Percentiles rank a stretch among this genome's conserved stretches.
Evolutionary conservation across 2,888 invertebrate genomes (phyloP).

Genomic region (Dicranocentrus wangi): DNA sequence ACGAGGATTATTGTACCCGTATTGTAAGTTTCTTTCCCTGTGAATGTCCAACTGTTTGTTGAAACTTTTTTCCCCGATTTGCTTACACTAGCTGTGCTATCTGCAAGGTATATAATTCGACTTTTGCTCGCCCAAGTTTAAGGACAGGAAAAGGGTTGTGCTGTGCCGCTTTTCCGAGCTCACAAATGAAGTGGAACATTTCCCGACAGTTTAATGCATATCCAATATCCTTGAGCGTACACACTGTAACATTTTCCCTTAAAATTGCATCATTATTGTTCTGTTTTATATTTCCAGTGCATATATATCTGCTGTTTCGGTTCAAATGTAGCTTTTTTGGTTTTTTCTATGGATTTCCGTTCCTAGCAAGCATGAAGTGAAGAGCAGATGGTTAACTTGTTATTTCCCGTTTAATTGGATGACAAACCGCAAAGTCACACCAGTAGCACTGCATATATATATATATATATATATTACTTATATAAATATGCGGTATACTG

Average conservation of each 20-base stretch:
- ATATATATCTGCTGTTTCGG: background rate
- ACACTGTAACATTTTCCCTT: background rate
- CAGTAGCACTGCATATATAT: slow-evolving; percentile 54
- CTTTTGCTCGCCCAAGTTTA: slow-evolving; percentile 5
- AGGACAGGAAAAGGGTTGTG: background rate
- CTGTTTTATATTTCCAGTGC: slow-evolving; percentile 16
- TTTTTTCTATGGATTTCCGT: background rate
- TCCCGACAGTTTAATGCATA: background rate
- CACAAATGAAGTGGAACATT: background rate
- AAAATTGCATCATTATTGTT: slow-evolving; percentile 15
- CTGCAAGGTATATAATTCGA: too few relatives aligned
- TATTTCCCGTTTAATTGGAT: slow-evolving; percentile 72
- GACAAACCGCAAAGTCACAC: slow-evolving; percentile 73
- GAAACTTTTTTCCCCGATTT: background rate
- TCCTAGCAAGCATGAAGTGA: slow-evolving; percentile 13
- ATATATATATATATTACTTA: background rate
- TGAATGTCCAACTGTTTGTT: background rate
- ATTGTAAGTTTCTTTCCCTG: background rate
- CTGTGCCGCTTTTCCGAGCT: background rate
- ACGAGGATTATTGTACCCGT: background rate
- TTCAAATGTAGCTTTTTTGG: background rate
- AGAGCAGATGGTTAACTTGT: slow-evolving; percentile 72
- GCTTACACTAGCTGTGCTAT: background rate
- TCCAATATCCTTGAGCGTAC: background rate
- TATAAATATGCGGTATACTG: background rate